These are phyloP conservation scores for Micromys minutus DNA, from an alignment of 2,113 vertebrate species.

Conservation along the genomic window DNA sequence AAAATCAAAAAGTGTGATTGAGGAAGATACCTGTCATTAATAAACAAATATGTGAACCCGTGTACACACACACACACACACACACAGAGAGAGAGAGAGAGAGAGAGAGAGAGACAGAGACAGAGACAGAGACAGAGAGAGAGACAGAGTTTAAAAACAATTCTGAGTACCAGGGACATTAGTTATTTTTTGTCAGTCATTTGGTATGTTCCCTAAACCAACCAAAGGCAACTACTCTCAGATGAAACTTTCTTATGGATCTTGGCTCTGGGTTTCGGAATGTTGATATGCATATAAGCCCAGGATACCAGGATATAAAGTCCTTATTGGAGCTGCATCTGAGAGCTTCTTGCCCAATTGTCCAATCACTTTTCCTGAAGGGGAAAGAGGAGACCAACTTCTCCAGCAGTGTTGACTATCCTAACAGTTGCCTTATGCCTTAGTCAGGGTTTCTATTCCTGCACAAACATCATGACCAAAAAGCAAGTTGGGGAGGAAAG, in stretches of 20 bases:
- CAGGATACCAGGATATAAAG: background rate
- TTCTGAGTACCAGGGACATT: background rate
- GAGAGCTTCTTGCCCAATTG: background rate
- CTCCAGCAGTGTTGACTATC: background rate
- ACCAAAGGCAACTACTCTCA: background rate
- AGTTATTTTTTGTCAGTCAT: background rate
- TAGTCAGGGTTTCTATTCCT: no score
- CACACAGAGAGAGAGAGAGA: background rate
- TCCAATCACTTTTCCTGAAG: background rate
- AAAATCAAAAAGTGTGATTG: background rate
- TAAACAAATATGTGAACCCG: background rate
- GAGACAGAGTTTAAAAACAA: background rate
- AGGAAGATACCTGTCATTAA: background rate
- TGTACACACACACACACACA: background rate
- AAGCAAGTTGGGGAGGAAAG: no score
- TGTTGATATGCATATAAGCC: background rate
- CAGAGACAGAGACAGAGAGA: no score
- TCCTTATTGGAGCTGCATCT: background rate
- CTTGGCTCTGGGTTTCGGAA: background rate
- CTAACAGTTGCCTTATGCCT: no score
- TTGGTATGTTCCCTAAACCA: conserved; percentile 3
- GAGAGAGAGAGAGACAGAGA: no score
- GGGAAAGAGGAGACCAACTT: background rate
- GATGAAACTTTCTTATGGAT: background rate
- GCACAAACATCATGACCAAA: no score